Base-by-base conservation (phyloP, 2,113 vertebrate species). In the Phalacrocorax brasilianus region DNA sequence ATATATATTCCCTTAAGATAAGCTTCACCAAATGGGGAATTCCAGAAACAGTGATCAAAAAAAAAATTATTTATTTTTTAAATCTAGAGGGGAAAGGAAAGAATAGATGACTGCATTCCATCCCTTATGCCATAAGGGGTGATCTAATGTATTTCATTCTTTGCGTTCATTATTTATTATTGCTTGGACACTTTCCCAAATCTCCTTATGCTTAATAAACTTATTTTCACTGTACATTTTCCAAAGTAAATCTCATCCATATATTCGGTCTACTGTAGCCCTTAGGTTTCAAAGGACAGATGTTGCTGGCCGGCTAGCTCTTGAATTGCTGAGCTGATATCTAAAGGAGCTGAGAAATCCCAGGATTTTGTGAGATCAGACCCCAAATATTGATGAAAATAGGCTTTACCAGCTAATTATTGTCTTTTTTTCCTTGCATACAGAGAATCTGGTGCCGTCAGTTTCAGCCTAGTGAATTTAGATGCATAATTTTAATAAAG, bases 401-500 rank as follows among this genome's bases (percentile, higher is more conserved):
- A 26, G 23, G 35, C 23, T 89, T 93, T 92, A 61, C 11, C 56
- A 38, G 33, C 40, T 81, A 68, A 49, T 83, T 85, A 10, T 4
- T 47, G 20, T 44, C 50, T 16, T 16, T 50, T 67, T 52, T 61
- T 49, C 5, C 44, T 56, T 75, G 53, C 86, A 42, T 24, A n/a
- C 1, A 1, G 59, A 82, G 30, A 61, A 71, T 86, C 23, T 92
- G 44, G 50, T 65, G 58, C 80, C 89, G 89, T 92, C 84, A 61
- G n/a, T 74, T 89, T 73, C 71, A 91, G 67, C 30, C 81, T 73
- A 21, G 67, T 74, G 59, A 94, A 95, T 91, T 79, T 73, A 91
- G 84, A 88, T 82, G 67, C 42, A 24, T 85, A 42, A 89, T 95
- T 96, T 95, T 85, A 97, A 89, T 95, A 63, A 91, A 83, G 63